A percentile compares a stretch with the other conserved stretches of the same genome.
phyloP scores from a whole-genome alignment of 2,113 vertebrate species.

The Prionailurus bengalensis region DNA sequence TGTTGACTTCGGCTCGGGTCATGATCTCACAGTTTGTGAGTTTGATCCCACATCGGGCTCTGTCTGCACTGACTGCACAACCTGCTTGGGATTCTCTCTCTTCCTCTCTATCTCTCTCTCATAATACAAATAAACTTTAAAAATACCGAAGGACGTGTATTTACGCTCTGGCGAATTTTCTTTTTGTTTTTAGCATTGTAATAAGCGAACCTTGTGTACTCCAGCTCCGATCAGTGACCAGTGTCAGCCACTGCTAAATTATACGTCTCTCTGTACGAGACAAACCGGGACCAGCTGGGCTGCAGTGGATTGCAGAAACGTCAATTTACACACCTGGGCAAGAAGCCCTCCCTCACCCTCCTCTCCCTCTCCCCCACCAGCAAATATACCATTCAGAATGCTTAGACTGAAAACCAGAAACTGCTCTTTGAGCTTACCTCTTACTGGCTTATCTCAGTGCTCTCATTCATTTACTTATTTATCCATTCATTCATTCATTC shows the following conservation, averaged over 20 bases:
- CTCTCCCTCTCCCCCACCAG: neutral
- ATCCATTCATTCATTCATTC: too few species aligned
- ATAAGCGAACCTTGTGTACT: neutral
- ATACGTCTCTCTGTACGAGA: neutral
- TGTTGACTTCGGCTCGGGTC: too few species aligned
- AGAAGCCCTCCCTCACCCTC: neutral
- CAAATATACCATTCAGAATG: neutral
- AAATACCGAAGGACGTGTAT: neutral
- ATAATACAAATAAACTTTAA: too few species aligned
- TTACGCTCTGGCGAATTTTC: neutral
- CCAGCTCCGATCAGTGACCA: neutral
- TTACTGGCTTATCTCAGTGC: neutral
- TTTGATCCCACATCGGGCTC: too few species aligned
- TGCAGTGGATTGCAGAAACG: neutral
- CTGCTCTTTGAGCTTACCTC: neutral
- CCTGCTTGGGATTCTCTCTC: too few species aligned
- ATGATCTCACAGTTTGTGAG: too few species aligned
- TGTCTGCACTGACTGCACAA: too few species aligned
- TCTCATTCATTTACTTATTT: too few species aligned
- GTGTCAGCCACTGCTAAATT: neutral
- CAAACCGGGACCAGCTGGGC: neutral
- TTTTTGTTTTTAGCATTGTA: neutral
- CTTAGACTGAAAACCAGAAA: neutral
- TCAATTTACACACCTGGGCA: neutral
- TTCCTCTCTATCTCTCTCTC: too few species aligned